Conservation (phyloP, 2,797 vertebrate species). For the Discoglossus pictus region DNA sequence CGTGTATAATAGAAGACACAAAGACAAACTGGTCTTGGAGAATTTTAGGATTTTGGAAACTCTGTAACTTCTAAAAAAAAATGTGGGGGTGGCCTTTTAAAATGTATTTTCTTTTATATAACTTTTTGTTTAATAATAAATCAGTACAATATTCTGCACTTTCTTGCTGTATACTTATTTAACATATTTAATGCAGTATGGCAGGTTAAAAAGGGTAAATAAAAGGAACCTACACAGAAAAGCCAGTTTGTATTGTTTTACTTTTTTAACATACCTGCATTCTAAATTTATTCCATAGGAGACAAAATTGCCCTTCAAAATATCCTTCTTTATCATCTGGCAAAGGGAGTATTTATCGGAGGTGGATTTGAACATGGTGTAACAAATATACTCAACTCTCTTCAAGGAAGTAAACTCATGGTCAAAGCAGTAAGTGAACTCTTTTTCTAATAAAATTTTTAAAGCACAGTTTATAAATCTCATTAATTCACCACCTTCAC, state of each 20-base stretch:
- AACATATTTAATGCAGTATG: too few relatives aligned
- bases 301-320: constrained; percentile 85
- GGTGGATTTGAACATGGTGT: constrained; percentile 89
- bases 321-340: constrained; percentile 92
- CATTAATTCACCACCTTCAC: too few relatives aligned
- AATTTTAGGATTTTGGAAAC: too few relatives aligned
- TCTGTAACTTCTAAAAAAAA: background rate
- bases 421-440: constrained; percentile 81
- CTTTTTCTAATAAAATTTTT: background rate
- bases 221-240: background rate
- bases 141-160: too few relatives aligned
- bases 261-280: too few relatives aligned
- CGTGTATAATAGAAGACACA: too few relatives aligned
- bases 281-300: constrained; percentile 63
- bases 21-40: too few relatives aligned
- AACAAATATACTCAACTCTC: constrained; percentile 90
- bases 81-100: background rate
- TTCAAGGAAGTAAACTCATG: constrained; percentile 88
- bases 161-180: too few relatives aligned
- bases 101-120: constrained; percentile 14
- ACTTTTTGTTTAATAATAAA: too few relatives aligned
- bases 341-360: constrained; percentile 84
- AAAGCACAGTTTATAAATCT: too few relatives aligned
- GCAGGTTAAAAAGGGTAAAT: background rate
- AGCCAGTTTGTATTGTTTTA: too few relatives aligned